Evolutionary conservation across 1,140 invertebrate genomes (phyloP).

Genomic region (Drosophila sechellia): DNA sequence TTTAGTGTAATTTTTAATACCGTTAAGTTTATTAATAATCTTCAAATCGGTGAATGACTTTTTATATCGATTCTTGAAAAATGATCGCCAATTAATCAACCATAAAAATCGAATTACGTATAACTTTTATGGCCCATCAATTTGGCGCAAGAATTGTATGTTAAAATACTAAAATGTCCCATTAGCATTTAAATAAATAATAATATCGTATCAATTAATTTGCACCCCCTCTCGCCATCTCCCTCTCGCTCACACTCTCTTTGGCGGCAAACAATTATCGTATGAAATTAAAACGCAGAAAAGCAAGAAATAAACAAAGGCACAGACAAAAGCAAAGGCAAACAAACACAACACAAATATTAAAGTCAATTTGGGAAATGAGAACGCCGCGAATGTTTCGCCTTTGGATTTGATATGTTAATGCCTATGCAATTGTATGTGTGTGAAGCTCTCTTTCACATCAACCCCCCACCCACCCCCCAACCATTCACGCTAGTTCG

Average conservation of each 20-base stretch:
- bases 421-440: constrained; percentile 48
- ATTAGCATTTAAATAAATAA: constrained; percentile 43
- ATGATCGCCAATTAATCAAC: constrained; percentile 30
- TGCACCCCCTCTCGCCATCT: background rate
- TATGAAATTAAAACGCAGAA: constrained; percentile 66
- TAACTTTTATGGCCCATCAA: constrained; percentile 48
- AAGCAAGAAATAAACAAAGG: constrained; percentile 47
- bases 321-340: constrained; percentile 46
- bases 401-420: constrained; percentile 77
- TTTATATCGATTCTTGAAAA: constrained; percentile 27
- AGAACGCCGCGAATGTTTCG: constrained; percentile 68
- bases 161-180: constrained; percentile 40
- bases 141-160: constrained; percentile 19
- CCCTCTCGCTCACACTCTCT: background rate
- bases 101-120: constrained; percentile 42
- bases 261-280: constrained; percentile 53
- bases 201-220: constrained; percentile 55
- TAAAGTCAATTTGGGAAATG: constrained; percentile 82
- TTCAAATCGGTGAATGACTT: constrained; percentile 9
- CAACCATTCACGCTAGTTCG: constrained; percentile 5
- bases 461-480: constrained; percentile 1
- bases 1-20: constrained; percentile 3
- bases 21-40: constrained; percentile 4
- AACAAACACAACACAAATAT: constrained; percentile 55
- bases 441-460: constrained; percentile 2